These are phyloP conservation scores for Andrena chrysosceles DNA, from an alignment of 2,888 invertebrate species.

Conservation along the genomic window DNA sequence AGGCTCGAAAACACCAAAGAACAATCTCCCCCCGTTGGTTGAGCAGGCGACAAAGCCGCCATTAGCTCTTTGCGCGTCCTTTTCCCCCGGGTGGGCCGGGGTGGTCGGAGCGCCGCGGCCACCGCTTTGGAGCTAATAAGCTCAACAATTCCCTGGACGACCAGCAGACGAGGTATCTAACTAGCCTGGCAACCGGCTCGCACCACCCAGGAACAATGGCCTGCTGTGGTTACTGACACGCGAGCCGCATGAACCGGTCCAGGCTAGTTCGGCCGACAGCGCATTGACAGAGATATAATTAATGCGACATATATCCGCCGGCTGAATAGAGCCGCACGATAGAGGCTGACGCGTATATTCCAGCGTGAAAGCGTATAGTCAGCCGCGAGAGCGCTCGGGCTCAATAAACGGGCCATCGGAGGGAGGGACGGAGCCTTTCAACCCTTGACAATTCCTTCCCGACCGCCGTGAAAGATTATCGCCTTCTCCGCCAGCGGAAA, in stretches of 20 bases:
- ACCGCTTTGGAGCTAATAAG: constrained; percentile 76
- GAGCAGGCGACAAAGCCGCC: constrained; percentile 26
- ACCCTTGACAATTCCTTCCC: constrained; percentile 58
- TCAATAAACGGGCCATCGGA: constrained; percentile 63
- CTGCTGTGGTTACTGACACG: constrained; percentile 79
- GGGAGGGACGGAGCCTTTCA: constrained; percentile 48
- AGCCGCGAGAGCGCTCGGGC: constrained; percentile 43
- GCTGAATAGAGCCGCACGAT: constrained; percentile 69
- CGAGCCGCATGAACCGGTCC: constrained; percentile 64
- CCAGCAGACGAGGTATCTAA: constrained; percentile 68
- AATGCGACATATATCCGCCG: constrained; percentile 77
- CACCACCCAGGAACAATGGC: constrained; percentile 68
- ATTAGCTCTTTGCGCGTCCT: constrained; percentile 46
- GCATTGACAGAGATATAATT: constrained; percentile 78
- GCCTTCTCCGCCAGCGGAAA: constrained; percentile 32
- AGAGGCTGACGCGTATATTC: constrained; percentile 68
- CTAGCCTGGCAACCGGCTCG: constrained; percentile 59
- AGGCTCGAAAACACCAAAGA: not conserved
- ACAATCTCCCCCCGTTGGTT: constrained; percentile 15
- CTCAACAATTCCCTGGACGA: constrained; percentile 78
- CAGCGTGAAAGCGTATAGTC: constrained; percentile 64
- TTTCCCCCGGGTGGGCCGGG: constrained; percentile 16
- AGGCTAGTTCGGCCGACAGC: constrained; percentile 65
- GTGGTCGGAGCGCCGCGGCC: constrained; percentile 12
- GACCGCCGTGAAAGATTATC: constrained; percentile 50